Conservation (phyloP, 2,113 vertebrate species). For the Aythya baeri region DNA sequence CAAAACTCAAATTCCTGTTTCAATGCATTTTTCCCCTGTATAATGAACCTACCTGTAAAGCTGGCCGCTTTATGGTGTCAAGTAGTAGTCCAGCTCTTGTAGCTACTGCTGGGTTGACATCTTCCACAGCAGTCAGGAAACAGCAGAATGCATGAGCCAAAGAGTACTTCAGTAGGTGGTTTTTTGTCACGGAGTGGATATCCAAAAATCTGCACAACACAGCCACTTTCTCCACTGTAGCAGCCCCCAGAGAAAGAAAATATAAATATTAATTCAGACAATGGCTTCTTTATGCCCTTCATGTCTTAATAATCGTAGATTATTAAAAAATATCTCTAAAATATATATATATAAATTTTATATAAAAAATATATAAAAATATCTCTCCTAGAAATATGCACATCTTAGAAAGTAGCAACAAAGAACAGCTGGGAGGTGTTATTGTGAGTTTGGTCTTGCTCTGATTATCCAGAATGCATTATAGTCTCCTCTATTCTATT, state of each 20-base stretch:
- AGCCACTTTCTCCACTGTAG: slow-evolving; percentile 94
- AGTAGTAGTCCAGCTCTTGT: slow-evolving; percentile 94
- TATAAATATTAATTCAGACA: neutral
- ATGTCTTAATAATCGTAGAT: neutral
- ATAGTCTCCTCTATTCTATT: neutral
- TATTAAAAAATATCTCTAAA: no score
- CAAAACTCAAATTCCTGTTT: neutral
- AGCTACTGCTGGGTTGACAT: slow-evolving; percentile 97
- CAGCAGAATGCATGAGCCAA: slow-evolving; percentile 98
- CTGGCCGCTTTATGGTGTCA: slow-evolving; percentile 94
- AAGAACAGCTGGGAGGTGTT: neutral
- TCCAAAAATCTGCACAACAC: slow-evolving; percentile 97
- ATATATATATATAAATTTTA: no score
- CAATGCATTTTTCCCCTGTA: neutral
- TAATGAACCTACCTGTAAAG: slow-evolving; percentile 84
- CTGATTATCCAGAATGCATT: neutral
- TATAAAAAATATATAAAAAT: no score
- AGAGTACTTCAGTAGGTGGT: slow-evolving; percentile 95
- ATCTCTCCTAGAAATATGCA: neutral
- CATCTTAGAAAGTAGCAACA: neutral
- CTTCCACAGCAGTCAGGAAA: slow-evolving; percentile 94
- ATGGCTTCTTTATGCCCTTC: neutral
- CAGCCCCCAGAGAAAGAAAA: slow-evolving; percentile 30
- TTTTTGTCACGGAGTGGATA: slow-evolving; percentile 97
- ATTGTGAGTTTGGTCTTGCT: neutral